These are phyloP conservation scores for Anthoscopus minutus DNA, from an alignment of 2,113 vertebrate species.

Conservation along the genomic window DNA sequence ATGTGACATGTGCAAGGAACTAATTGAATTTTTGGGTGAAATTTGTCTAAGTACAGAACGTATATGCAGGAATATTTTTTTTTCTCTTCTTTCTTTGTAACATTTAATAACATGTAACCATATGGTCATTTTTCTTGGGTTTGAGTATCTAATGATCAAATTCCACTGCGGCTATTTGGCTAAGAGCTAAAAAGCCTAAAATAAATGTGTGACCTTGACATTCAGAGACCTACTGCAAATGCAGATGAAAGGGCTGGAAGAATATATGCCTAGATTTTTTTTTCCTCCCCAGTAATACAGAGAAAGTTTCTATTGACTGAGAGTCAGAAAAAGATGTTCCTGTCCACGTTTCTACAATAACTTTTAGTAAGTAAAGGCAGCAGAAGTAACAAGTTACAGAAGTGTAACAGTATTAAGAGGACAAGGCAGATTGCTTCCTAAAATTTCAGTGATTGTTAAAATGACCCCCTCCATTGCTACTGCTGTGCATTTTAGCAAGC, in stretches of 20 bases:
- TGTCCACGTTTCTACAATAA: neutral
- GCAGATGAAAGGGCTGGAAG: neutral
- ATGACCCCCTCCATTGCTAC: neutral
- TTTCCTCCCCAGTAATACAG: neutral
- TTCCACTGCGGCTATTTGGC: neutral
- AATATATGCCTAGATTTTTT: neutral
- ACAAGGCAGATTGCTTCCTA: neutral
- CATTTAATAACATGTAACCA: neutral
- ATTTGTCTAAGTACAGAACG: neutral
- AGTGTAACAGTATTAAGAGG: neutral
- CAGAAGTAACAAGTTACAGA: neutral
- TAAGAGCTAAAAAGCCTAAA: neutral
- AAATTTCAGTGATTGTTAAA: neutral
- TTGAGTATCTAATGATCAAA: conserved; percentile 7
- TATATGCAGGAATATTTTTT: neutral
- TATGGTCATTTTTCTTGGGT: neutral
- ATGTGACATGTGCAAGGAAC: neutral
- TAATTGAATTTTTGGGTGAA: conserved; percentile 31
- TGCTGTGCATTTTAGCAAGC: neutral
- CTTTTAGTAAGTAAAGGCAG: neutral
- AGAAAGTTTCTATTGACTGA: neutral
- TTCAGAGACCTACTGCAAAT: neutral
- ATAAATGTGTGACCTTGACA: neutral
- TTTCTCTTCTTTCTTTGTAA: neutral
- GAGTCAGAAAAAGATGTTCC: neutral